phyloP scores from a whole-genome alignment of 2,113 vertebrate species.

The Gymnocephalus cernua region DNA sequence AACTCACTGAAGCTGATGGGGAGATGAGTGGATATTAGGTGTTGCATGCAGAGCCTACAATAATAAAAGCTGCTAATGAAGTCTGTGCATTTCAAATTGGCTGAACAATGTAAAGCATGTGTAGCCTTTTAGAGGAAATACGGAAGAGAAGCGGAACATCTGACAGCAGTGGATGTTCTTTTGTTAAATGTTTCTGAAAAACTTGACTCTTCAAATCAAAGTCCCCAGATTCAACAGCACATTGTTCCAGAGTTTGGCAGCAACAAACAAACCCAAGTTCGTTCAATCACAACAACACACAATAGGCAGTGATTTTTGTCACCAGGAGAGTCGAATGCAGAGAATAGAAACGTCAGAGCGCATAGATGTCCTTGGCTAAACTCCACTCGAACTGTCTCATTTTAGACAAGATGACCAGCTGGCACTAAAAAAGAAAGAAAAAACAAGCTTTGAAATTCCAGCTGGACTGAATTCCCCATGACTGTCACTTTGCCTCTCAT shows the following conservation, averaged over 20 bases:
- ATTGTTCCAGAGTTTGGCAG: conserved; percentile 54
- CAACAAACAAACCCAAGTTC: conserved; percentile 67
- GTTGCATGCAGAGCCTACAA: not conserved
- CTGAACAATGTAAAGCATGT: not conserved
- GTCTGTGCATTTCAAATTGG: conserved; percentile 15
- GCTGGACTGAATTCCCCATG: conserved; percentile 23
- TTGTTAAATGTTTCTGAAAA: conserved; percentile 35
- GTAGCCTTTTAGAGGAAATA: conserved; percentile 15
- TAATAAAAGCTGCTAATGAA: conserved; percentile 23
- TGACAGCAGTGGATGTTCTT: conserved; percentile 24
- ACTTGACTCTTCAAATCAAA: conserved; percentile 44
- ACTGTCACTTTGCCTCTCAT: conserved; percentile 12
- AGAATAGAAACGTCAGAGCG: conserved; percentile 36
- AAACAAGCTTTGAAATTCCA: conserved; percentile 39
- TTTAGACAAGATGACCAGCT: conserved; percentile 43
- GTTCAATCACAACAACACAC: conserved; percentile 42
- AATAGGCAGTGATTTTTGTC: conserved; percentile 12
- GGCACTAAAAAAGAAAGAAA: conserved; percentile 6
- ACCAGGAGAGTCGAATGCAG: conserved; percentile 41
- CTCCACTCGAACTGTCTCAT: conserved; percentile 32
- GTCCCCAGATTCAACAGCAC: conserved; percentile 37
- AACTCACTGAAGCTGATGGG: conserved; percentile 3
- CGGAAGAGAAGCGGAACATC: conserved; percentile 27
- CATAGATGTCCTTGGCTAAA: conserved; percentile 59
- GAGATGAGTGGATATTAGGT: not conserved